These are phyloP conservation scores for Stegodyphus dumicola DNA, from an alignment of 1,140 invertebrate genomes.

Conservation along the genomic window DNA sequence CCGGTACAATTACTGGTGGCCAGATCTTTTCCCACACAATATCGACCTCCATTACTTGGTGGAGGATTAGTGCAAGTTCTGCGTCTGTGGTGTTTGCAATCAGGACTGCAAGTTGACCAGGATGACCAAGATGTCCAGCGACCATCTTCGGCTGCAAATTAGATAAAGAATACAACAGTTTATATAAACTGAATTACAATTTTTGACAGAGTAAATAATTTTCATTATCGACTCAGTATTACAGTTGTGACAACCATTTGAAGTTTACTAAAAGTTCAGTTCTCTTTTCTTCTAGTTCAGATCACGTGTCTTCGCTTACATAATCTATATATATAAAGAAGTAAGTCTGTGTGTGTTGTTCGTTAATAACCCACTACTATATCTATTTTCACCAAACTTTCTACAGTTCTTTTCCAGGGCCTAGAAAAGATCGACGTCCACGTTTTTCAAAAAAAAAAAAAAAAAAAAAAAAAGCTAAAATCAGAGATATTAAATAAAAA, in stretches of 20 bases:
- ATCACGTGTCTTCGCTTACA: not conserved
- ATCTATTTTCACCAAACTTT: no score
- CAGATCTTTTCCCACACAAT: slow-evolving; percentile 83
- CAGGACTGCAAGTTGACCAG: slow-evolving; percentile 87
- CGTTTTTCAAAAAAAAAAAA: no score
- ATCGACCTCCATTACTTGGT: slow-evolving; percentile 81
- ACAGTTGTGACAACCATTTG: not conserved
- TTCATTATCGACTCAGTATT: not conserved
- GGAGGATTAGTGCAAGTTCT: slow-evolving; percentile 83
- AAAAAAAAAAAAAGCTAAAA: no score
- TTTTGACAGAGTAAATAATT: not conserved
- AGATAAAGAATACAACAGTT: not conserved
- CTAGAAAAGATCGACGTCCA: no score
- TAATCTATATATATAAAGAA: no score
- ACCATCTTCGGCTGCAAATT: slow-evolving; percentile 73
- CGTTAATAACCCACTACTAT: no score
- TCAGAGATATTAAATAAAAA: no score
- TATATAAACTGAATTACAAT: not conserved
- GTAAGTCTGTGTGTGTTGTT: no score
- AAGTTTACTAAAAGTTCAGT: not conserved
- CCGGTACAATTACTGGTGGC: slow-evolving; percentile 79
- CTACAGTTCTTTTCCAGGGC: no score
- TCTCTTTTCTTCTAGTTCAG: not conserved
- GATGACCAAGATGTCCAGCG: slow-evolving; percentile 90
- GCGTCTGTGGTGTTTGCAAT: slow-evolving; percentile 72